Evolutionary conservation across 2,888 invertebrate species (phyloP).

Genomic region (Drosophila rellima): DNA sequence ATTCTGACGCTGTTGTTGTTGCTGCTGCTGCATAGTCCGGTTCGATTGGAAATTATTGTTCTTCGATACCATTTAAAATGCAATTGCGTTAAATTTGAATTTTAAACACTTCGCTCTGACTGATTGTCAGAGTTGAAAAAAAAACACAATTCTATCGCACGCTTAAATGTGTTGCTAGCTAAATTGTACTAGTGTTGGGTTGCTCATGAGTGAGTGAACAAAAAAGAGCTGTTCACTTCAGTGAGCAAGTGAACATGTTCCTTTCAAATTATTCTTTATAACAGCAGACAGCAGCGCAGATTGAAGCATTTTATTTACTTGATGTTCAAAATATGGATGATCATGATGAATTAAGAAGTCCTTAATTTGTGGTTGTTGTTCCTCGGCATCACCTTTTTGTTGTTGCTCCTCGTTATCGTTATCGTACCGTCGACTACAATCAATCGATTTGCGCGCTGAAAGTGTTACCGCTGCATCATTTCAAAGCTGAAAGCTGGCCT

Average conservation of each 20-base stretch:
- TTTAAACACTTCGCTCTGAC: slow-evolving; percentile 15
- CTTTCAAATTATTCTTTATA: no score
- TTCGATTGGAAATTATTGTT: slow-evolving; percentile 70
- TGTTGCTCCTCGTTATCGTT: no score
- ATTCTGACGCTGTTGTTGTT: slow-evolving; percentile 54
- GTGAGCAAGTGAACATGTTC: no score
- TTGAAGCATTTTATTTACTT: no score
- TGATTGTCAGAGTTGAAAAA: slow-evolving; percentile 18
- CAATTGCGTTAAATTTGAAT: slow-evolving; percentile 4
- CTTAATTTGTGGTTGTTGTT: no score
- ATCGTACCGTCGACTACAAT: neutral
- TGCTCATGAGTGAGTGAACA: no score
- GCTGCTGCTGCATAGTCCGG: slow-evolving; percentile 58
- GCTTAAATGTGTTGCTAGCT: slow-evolving; percentile 52
- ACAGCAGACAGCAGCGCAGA: no score
- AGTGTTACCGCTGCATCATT: neutral
- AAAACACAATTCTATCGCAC: slow-evolving; percentile 39
- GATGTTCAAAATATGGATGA: no score
- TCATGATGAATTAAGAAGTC: no score
- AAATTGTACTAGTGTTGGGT: slow-evolving; percentile 38
- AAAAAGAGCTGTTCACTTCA: no score
- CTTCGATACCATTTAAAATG: slow-evolving; percentile 63
- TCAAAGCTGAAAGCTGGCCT: neutral
- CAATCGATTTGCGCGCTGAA: neutral
- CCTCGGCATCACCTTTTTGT: no score